phyloP scores from a whole-genome alignment of 23 tunicate species.

The Trididemnum nubilum region DNA sequence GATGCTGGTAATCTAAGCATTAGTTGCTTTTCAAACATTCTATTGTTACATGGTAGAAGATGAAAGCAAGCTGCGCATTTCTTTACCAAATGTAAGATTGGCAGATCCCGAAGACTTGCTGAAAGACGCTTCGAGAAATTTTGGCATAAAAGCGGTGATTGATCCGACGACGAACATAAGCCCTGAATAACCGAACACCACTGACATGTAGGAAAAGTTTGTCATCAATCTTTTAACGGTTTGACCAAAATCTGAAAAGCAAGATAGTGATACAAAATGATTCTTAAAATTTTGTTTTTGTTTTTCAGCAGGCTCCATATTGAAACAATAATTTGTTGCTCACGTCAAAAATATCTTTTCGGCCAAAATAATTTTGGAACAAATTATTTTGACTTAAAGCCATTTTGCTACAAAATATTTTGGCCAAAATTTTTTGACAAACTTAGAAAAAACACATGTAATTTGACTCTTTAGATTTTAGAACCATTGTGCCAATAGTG shows the following conservation, averaged over 20 bases:
- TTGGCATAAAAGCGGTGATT: conserved; percentile 91
- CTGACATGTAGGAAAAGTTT: conserved; percentile 51
- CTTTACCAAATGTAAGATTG: conserved; percentile 84
- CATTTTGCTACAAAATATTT: not conserved
- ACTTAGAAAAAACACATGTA: no score
- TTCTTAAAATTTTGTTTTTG: no score
- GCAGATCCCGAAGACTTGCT: conserved; percentile 46
- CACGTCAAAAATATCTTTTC: not conserved
- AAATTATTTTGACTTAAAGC: not conserved
- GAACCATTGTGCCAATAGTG: no score
- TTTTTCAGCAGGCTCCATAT: no score
- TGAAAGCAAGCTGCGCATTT: no score
- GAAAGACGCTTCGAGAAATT: conserved; percentile 76
- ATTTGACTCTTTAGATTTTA: no score
- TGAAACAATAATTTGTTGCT: not conserved
- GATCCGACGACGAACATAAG: conserved; percentile 80
- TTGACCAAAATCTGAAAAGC: conserved; percentile 41
- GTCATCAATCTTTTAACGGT: conserved; percentile 63
- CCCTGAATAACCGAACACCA: conserved; percentile 72
- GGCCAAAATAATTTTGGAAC: not conserved
- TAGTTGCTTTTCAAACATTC: no score
- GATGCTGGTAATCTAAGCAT: no score
- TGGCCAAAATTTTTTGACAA: not conserved
- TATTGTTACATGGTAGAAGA: no score
- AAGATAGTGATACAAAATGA: not conserved